phyloP scores from a whole-genome alignment of 2,113 vertebrate species.

The Caranx melampygus region DNA sequence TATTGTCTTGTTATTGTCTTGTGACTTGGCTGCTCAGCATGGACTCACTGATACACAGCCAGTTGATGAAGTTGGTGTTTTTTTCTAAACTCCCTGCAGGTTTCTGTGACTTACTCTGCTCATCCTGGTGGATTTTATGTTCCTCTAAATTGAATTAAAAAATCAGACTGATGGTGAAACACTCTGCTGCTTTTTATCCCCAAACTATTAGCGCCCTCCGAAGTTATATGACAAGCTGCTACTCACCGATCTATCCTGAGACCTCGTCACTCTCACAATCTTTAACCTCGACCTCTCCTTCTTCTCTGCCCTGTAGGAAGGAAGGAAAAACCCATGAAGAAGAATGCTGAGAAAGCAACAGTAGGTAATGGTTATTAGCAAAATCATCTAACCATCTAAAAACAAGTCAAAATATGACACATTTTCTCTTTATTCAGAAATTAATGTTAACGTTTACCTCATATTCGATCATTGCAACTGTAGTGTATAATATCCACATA shows the following conservation, averaged over 20 bases:
- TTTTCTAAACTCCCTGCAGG: not conserved
- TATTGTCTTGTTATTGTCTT: not conserved
- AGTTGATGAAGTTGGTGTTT: not conserved
- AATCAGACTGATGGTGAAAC: not conserved
- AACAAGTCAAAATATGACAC: not conserved
- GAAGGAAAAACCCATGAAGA: not conserved
- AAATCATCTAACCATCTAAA: not conserved
- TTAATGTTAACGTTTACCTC: not conserved
- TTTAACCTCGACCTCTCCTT: conserved; percentile 95
- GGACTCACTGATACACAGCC: not conserved
- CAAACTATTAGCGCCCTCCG: not conserved
- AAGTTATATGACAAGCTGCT: not conserved
- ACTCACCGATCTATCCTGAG: conserved; percentile 96
- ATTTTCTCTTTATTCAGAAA: not conserved
- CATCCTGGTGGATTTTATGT: not conserved
- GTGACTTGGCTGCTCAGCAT: not conserved
- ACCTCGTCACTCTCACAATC: conserved; percentile 92
- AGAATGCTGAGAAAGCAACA: not conserved
- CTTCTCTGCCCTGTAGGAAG: conserved; percentile 90
- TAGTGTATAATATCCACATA: conserved; percentile 2
- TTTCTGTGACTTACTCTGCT: not conserved
- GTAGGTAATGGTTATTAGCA: no score
- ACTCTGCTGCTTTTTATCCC: not conserved
- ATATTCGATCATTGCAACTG: not conserved
- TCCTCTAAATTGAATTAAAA: not conserved